Percentiles rank a stretch among this genome's conserved stretches.
Evolutionary conservation across 2,888 invertebrate genomes (phyloP).

Genomic region (Neria commutata): DNA sequence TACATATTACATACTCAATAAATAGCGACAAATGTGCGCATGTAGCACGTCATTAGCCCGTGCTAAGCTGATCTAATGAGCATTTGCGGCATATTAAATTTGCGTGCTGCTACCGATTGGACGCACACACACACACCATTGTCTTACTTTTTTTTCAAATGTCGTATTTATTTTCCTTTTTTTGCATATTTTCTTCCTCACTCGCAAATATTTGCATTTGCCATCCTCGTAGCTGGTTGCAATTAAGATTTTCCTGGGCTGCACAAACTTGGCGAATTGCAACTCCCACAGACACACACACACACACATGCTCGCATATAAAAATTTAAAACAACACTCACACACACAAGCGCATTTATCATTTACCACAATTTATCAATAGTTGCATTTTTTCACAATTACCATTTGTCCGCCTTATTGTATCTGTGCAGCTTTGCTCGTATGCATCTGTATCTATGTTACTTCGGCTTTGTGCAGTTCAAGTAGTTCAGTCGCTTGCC

Average conservation of each 20-base stretch:
- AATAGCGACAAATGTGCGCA: neutral
- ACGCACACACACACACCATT: too few relatives aligned
- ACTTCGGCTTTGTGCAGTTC: too few relatives aligned
- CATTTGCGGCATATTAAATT: neutral
- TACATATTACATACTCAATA: neutral
- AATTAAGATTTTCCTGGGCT: too few relatives aligned
- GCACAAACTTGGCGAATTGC: too few relatives aligned
- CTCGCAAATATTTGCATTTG: too few relatives aligned
- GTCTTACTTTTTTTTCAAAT: too few relatives aligned
- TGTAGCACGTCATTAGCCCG: too few relatives aligned
- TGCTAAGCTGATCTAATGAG: slow-evolving; percentile 6
- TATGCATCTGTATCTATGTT: neutral
- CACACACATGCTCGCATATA: neutral
- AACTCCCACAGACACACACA: neutral
- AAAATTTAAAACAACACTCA: neutral
- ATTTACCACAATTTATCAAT: slow-evolving; percentile 12
- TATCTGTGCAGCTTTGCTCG: neutral
- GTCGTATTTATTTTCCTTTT: too few relatives aligned
- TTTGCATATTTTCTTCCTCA: too few relatives aligned
- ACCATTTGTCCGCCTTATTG: neutral
- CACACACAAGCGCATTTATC: neutral
- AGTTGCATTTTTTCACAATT: neutral
- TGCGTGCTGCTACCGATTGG: too few relatives aligned
- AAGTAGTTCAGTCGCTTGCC: too few relatives aligned
- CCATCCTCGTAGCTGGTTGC: too few relatives aligned